Evolutionary conservation across 1,140 invertebrate species (phyloP).

Genomic region (Steinernema feltiae): DNA sequence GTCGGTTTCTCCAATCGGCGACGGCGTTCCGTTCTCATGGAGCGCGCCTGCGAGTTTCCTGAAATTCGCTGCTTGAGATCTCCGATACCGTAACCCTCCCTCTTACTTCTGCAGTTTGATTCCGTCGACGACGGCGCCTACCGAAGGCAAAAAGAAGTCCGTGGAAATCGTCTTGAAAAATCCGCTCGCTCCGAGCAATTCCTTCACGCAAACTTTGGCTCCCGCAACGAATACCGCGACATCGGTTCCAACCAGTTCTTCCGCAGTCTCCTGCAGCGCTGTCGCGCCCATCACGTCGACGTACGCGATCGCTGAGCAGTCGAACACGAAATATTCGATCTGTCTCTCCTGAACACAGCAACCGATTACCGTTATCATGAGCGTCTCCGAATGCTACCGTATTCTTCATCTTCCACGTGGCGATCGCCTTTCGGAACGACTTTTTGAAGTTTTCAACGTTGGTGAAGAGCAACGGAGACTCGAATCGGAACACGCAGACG

Average conservation of each 20-base stretch:
- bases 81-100: not conserved
- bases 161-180: conserved; percentile 16
- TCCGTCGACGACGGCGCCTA: conserved; percentile 16
- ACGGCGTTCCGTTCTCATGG: not conserved
- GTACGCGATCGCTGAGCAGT: conserved; percentile 28
- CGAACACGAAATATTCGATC: conserved; percentile 19
- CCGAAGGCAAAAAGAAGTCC: conserved; percentile 25
- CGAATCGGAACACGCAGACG: conserved; percentile 29
- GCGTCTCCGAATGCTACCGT: not conserved
- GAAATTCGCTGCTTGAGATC: too few species aligned
- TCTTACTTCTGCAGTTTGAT: not conserved
- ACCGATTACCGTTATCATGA: not conserved
- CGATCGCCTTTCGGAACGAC: conserved; percentile 10
- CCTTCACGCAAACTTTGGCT: conserved; percentile 7
- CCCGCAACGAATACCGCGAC: not conserved
- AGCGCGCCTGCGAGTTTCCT: not conserved
- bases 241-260: not conserved
- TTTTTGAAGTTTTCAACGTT: conserved; percentile 26
- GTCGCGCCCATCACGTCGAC: conserved; percentile 25
- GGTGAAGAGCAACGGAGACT: conserved; percentile 28
- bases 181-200: not conserved
- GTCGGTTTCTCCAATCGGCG: not conserved
- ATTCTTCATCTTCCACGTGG: not conserved
- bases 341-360: conserved; percentile 19
- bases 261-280: conserved; percentile 17